Conservation (phyloP, 2,113 vertebrate species). For the Gadus macrocephalus region DNA sequence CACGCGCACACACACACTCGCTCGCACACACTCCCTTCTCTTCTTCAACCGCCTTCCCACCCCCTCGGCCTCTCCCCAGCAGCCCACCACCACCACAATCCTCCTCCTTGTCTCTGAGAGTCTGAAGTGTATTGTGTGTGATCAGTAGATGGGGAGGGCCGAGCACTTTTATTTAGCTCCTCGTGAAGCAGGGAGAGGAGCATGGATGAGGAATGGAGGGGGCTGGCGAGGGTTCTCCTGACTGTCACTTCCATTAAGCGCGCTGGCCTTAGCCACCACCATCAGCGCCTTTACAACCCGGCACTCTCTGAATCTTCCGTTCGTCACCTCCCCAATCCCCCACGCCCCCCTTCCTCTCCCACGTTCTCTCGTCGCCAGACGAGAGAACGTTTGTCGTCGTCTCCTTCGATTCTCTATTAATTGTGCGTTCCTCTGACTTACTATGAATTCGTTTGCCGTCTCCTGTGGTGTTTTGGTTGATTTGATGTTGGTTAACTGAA, state of each 20-base stretch:
- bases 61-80: slow-evolving; percentile 18
- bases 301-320: slow-evolving; percentile 15
- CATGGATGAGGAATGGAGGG: slow-evolving; percentile 25
- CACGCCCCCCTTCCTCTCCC: background rate
- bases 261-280: slow-evolving; percentile 37
- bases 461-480: too few species aligned
- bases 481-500: too few species aligned
- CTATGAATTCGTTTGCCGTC: background rate
- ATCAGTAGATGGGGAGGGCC: slow-evolving; percentile 20
- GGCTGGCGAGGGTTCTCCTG: slow-evolving; percentile 55
- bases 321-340: slow-evolving; percentile 35
- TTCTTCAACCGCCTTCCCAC: background rate
- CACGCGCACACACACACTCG: slow-evolving; percentile 7
- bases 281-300: slow-evolving; percentile 27
- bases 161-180: slow-evolving; percentile 2
- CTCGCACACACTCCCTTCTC: background rate
- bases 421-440: slow-evolving; percentile 2
- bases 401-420: slow-evolving; percentile 21
- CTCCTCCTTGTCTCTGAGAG: background rate
- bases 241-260: slow-evolving; percentile 65
- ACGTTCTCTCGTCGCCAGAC: slow-evolving; percentile 23
- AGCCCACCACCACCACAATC: slow-evolving; percentile 9
- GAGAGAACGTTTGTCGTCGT: too few species aligned
- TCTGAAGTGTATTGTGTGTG: too few species aligned
- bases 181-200: slow-evolving; percentile 9